Evolutionary conservation across 2,797 vertebrate species (phyloP).

Genomic region (Eurystomus glaucurus): DNA sequence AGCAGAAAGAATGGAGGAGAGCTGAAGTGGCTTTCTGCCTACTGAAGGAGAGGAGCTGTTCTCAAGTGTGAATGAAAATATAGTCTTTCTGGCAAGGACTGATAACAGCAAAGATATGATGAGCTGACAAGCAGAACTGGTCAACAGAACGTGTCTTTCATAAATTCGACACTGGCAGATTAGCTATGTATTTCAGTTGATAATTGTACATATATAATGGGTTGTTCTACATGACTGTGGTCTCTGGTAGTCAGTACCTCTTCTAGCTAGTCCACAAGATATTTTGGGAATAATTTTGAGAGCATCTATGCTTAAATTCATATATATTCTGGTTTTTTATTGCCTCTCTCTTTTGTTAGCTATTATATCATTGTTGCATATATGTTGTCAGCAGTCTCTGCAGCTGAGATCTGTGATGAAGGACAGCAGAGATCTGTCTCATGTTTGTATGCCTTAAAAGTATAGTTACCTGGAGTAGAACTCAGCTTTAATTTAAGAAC

Average conservation of each 20-base stretch:
- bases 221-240: background rate
- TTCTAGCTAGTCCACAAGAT: background rate
- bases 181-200: background rate
- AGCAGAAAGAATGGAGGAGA: background rate
- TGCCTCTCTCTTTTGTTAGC: background rate
- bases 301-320: background rate
- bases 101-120: background rate
- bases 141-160: background rate
- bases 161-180: background rate
- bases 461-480: background rate
- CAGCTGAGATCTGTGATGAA: background rate
- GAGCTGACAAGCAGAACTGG: background rate
- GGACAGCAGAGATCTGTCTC: background rate
- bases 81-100: background rate
- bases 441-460: background rate
- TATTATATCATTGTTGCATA: background rate
- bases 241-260: background rate
- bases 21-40: background rate
- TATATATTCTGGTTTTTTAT: background rate
- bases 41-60: background rate
- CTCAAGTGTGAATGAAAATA: background rate
- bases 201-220: background rate
- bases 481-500: background rate
- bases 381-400: background rate
- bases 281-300: background rate